Evolutionary conservation across 2,888 invertebrate genomes (phyloP).

Genomic region (Xanthorhoe designata): DNA sequence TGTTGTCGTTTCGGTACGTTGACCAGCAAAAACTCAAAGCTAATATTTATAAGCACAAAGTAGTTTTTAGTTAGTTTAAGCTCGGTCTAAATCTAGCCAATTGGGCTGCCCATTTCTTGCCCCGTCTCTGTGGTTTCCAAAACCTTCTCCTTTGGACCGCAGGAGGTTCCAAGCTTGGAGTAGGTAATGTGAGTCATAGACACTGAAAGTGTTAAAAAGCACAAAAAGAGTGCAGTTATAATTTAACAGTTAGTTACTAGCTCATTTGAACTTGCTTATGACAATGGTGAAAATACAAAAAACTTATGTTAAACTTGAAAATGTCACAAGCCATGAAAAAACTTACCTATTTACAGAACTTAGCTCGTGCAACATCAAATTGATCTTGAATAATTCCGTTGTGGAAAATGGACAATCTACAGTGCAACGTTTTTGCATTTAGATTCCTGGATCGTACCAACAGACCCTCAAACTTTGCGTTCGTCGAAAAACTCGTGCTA

Average conservation of each 20-base stretch:
- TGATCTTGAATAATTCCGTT: constrained; percentile 70
- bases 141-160: neutral
- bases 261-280: too few species aligned
- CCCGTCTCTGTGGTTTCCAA: too few species aligned
- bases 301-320: too few species aligned
- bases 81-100: neutral
- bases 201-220: neutral
- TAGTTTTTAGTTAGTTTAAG: neutral
- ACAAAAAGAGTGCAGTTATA: neutral
- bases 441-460: constrained; percentile 72
- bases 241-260: too few species aligned
- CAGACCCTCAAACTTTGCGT: constrained; percentile 77
- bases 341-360: neutral
- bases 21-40: constrained; percentile 47
- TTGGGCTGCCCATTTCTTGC: too few species aligned
- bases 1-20: constrained; percentile 45
- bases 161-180: too few species aligned
- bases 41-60: neutral
- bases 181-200: too few species aligned
- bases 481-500: constrained; percentile 81
- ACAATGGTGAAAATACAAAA: too few species aligned
- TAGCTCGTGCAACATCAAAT: constrained; percentile 69
- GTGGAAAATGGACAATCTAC: constrained; percentile 70
- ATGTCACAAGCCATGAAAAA: too few species aligned
- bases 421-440: constrained; percentile 74